These are phyloP conservation scores for Atta texana DNA, from an alignment of 1,140 invertebrate genomes.

Conservation along the genomic window DNA sequence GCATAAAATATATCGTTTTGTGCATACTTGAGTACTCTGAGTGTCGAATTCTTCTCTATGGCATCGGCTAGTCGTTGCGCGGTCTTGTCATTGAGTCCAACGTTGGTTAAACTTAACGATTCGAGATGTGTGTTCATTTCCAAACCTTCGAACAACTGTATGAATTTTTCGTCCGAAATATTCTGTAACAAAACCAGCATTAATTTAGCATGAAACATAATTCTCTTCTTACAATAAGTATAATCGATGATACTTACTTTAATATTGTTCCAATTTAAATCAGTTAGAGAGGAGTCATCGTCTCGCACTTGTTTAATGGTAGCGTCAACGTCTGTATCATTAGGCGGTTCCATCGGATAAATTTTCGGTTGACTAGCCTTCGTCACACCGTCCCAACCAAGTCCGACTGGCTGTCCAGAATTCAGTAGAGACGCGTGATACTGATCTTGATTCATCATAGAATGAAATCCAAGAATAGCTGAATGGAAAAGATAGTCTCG, in stretches of 20 bases:
- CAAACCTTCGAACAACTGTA: conserved; percentile 95
- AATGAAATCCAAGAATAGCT: conserved; percentile 99
- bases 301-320: conserved; percentile 95
- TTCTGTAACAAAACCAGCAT: conserved; percentile 89
- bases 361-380: conserved; percentile 97
- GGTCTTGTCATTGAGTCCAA: conserved; percentile 95
- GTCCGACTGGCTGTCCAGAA: conserved; percentile 94
- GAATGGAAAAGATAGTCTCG: conserved; percentile 76
- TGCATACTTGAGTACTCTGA: conserved; percentile 93
- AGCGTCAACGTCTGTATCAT: conserved; percentile 96
- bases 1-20: not conserved
- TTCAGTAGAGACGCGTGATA: conserved; percentile 98
- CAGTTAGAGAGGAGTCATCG: conserved; percentile 94
- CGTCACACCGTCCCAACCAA: conserved; percentile 97
- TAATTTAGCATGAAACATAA: not conserved
- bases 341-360: conserved; percentile 96
- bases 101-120: conserved; percentile 96
- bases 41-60: conserved; percentile 94
- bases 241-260: conserved; percentile 88
- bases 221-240: not conserved
- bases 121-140: conserved; percentile 96
- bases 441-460: conserved; percentile 99
- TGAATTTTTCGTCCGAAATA: conserved; percentile 98
- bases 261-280: conserved; percentile 99
- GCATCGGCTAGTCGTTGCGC: conserved; percentile 94